Evolutionary conservation across 2,888 invertebrate genomes (phyloP), one percentile per base, ranked within the genome.

Genomic region (Chymomyza fuscimana): DNA sequence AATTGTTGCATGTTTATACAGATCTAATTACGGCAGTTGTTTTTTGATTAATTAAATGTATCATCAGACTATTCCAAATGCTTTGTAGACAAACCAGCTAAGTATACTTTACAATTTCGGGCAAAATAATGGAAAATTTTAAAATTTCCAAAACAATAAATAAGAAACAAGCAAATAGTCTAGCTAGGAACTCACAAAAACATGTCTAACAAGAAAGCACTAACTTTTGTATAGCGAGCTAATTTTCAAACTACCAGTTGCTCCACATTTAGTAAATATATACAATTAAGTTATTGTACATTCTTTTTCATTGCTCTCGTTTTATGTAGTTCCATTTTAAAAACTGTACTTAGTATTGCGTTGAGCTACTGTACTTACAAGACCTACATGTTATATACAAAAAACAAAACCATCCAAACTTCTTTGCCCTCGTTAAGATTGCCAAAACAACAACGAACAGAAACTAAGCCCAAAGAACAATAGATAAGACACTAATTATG

Each of bases 401-500:
- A 46, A 40, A 46, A 10, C 0, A 5, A 25, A 40, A 2, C 40
- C 10, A 46, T 46, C 40, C 40, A 46, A 46, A 46, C 40, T 46
- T 46, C 40, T 46, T 10, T 46, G 40, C 12, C 32, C 32, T 32
- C 32, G 32, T 32, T 32, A 1, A 54, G 64, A 62, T 70, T 73
- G 78, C 78, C 66, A 65, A 80, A 67, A 61, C 70, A 32, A 32
- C 32, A 32, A 32, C 25, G 25, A 4, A 3, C 12, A 12, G 40
- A 46, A 46, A 46, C 12, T 46, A 46, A 46, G 40, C 12, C 40
- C 40, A 10, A 46, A 63, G 56, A 63, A 59, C 29, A 56, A 67
- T 16, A 78, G 69, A 80, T 78, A 72, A 81, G 69, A 63, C 69
- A 69, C 79, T 83, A 86, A 82, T 81, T 86, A 81, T 74, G 70